Evolutionary conservation across 2,797 vertebrate genomes (phyloP).

Genomic region (Acanthiza pusilla): DNA sequence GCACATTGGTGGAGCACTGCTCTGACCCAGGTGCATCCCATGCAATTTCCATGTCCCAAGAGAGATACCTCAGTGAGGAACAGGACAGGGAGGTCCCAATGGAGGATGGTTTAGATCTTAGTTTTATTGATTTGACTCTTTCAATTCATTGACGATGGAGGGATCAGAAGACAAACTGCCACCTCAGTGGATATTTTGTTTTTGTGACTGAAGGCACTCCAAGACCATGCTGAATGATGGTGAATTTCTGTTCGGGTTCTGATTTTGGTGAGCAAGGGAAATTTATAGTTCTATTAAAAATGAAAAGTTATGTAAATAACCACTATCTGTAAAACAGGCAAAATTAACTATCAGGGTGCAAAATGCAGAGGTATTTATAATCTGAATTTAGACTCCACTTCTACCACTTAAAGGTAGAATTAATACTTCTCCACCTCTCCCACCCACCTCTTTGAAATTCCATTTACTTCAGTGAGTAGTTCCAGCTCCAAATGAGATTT

Average conservation of each 20-base stretch:
- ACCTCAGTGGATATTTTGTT: background rate
- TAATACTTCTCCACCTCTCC: background rate
- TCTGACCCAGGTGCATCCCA: background rate
- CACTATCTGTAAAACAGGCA: background rate
- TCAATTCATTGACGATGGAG: background rate
- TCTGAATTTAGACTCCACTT: background rate
- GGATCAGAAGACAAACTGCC: background rate
- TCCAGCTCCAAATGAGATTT: background rate
- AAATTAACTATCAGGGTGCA: fast-evolving
- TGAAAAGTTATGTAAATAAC: background rate
- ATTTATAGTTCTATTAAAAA: background rate
- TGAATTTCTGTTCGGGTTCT: background rate
- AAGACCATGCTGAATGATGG: fast-evolving
- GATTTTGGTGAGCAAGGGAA: background rate
- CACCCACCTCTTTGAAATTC: background rate
- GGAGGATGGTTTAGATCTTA: background rate
- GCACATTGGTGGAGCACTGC: background rate
- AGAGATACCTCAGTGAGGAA: background rate
- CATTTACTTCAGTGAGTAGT: background rate
- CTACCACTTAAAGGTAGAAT: background rate
- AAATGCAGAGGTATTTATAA: background rate
- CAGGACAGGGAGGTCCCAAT: background rate
- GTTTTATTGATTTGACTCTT: background rate
- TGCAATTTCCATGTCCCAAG: background rate
- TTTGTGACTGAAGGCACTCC: background rate